Conservation (phyloP, 2,888 invertebrate genomes). For the Epinotia demarniana region DNA sequence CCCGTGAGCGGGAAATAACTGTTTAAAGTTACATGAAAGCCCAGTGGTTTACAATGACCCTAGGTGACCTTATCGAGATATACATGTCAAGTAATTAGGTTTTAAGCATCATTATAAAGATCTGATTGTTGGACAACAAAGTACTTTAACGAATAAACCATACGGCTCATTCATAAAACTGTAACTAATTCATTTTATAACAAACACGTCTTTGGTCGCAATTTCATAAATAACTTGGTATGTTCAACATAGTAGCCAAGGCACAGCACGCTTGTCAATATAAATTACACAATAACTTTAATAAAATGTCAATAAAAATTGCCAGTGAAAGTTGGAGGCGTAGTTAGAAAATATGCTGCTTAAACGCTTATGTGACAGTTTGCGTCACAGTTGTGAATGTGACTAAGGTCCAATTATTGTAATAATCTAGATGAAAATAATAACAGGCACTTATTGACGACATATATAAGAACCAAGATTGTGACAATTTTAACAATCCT, state of each 20-base stretch:
- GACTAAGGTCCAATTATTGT: slow-evolving; percentile 19
- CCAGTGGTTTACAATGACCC: background rate
- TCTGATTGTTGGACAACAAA: background rate
- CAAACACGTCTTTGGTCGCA: slow-evolving; percentile 4
- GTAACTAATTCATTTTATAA: slow-evolving; percentile 7
- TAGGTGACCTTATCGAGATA: background rate
- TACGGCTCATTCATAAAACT: slow-evolving; percentile 30
- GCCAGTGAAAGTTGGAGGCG: slow-evolving; percentile 36
- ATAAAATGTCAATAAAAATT: slow-evolving; percentile 35
- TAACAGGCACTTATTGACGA: slow-evolving; percentile 10
- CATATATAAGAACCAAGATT: background rate
- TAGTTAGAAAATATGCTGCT: slow-evolving; percentile 33
- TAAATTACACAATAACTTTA: slow-evolving; percentile 38
- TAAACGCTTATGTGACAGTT: slow-evolving; percentile 36
- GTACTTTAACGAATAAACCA: slow-evolving; percentile 5
- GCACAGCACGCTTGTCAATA: slow-evolving; percentile 36
- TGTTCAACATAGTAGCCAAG: slow-evolving; percentile 35
- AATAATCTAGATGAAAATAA: background rate
- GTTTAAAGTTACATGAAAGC: background rate
- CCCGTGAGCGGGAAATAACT: too few species aligned
- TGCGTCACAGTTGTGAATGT: slow-evolving; percentile 30
- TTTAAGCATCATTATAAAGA: background rate
- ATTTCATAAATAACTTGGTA: slow-evolving; percentile 12
- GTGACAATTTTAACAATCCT: background rate
- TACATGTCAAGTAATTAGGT: background rate